Conservation (phyloP, 2,888 invertebrate genomes). For the Leptopilina drosophilae region DNA sequence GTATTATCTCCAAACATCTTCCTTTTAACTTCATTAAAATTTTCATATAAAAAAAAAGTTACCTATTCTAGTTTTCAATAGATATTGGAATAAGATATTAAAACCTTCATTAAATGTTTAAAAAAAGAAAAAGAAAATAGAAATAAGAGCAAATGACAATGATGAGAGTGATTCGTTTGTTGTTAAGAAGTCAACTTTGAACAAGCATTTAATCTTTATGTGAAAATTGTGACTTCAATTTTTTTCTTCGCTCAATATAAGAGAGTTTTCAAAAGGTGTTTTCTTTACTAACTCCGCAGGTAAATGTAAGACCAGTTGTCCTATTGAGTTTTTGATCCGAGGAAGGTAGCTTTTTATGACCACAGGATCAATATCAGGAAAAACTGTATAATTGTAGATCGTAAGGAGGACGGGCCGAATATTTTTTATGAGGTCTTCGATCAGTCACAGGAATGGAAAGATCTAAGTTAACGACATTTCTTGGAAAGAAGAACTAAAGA, state of each 20-base stretch:
- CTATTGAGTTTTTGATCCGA: constrained; percentile 6
- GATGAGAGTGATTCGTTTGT: neutral
- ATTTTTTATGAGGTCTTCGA: constrained; percentile 27
- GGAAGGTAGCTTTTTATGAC: constrained; percentile 25
- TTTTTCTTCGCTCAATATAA: neutral
- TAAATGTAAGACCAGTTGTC: constrained; percentile 18
- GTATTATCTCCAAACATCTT: no score
- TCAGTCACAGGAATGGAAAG: constrained; percentile 37
- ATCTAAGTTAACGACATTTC: constrained; percentile 34
- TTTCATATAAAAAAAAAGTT: no score
- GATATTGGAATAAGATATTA: no score
- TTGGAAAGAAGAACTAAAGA: constrained; percentile 17
- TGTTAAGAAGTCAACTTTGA: neutral
- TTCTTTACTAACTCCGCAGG: constrained; percentile 16
- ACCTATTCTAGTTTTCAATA: no score
- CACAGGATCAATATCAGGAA: constrained; percentile 23
- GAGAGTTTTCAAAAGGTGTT: neutral
- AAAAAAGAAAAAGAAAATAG: no score
- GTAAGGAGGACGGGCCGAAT: neutral
- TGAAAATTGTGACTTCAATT: neutral
- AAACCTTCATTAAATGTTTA: no score
- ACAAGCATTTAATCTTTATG: neutral
- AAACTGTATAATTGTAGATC: constrained; percentile 17
- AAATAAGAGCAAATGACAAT: no score
- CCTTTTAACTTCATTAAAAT: no score